Base-by-base conservation (phyloP, 1,140 invertebrate species). In the Drosophila watanabei region DNA sequence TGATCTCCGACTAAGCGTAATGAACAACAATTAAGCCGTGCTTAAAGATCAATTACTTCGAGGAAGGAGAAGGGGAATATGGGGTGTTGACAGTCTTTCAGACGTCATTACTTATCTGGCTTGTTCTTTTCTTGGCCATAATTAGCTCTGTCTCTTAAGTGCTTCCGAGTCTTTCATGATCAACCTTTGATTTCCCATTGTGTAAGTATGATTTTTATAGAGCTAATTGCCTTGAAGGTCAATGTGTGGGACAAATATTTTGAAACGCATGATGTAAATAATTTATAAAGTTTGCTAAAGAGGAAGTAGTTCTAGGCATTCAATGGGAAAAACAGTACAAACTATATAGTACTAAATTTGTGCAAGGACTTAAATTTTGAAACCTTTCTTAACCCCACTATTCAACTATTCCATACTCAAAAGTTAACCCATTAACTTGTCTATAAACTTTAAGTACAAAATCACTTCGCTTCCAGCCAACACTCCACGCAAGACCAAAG, bases 221-320 rank as follows among this genome's bases (percentile, higher is more conserved):
- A 45, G 14, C 37, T 71, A 80, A 88, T 83, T 90, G 75, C 5
- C 37, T 14, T 33, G 79, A 90, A 90, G 86, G 85, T 90, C 68
- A 61, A 20, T 33, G 57, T 82, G 49, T 33, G 28, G 28, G 52
- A 20, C 14, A 65, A 14, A 13, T 4, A 2, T 28, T 39, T 43
- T 56, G 14, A 56, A 24, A 7, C 14, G 35, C 14, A 30, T 59
- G 9, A n/a, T 72, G 52, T 66, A 66, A 57, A 11, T 28, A 20
- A 48, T 18, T 24, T 13, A n/a, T 35, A 0, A 24, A 41, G 20
- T 13, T 10, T 18, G n/a, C 41, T 28, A 39, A 54, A 41, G 39
- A 65, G 70, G 43, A 76, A 75, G 32, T 76, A 33, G 18, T 72
- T 28, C 13, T 33, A n/a, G 30, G 3, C 11, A 35, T 16, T 43